These are phyloP conservation scores for Magallana ariakensis DNA, from an alignment of 1,140 invertebrate species.

Conservation along the genomic window DNA sequence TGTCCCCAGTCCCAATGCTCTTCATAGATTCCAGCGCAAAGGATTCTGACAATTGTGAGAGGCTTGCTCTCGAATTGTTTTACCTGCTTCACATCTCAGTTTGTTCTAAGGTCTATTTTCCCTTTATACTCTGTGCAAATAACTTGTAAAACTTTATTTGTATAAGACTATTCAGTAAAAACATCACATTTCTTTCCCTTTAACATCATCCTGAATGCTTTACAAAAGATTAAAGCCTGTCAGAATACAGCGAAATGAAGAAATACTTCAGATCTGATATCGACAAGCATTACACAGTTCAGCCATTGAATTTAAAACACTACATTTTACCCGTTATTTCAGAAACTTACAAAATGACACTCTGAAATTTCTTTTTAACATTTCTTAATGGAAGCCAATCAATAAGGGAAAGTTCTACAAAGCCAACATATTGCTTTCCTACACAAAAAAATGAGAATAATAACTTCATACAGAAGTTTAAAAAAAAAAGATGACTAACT, in stretches of 20 bases:
- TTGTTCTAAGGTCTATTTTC: conserved; percentile 12
- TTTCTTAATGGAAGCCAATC: background rate
- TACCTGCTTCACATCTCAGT: conserved; percentile 13
- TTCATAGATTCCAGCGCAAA: background rate
- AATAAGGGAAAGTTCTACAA: background rate
- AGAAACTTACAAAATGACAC: conserved; percentile 38
- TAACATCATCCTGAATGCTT: conserved; percentile 28
- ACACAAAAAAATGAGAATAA: too few species aligned
- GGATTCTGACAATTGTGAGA: conserved; percentile 18
- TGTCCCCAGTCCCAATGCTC: background rate
- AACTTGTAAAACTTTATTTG: conserved; percentile 37
- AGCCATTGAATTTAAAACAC: conserved; percentile 26
- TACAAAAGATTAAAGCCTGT: conserved; percentile 32
- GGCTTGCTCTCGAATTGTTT: background rate
- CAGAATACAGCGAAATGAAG: background rate
- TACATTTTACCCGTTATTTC: conserved; percentile 13
- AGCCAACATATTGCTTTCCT: background rate
- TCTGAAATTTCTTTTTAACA: conserved; percentile 13
- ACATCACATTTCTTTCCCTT: conserved; percentile 36
- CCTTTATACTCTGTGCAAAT: conserved; percentile 31
- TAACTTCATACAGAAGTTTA: too few species aligned
- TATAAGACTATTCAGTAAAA: conserved; percentile 33
- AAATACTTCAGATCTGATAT: conserved; percentile 37
- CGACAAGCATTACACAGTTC: conserved; percentile 14
- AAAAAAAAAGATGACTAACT: too few species aligned